phyloP scores from a whole-genome alignment of 2,113 vertebrate genomes.

The Phrynosoma platyrhinos region DNA sequence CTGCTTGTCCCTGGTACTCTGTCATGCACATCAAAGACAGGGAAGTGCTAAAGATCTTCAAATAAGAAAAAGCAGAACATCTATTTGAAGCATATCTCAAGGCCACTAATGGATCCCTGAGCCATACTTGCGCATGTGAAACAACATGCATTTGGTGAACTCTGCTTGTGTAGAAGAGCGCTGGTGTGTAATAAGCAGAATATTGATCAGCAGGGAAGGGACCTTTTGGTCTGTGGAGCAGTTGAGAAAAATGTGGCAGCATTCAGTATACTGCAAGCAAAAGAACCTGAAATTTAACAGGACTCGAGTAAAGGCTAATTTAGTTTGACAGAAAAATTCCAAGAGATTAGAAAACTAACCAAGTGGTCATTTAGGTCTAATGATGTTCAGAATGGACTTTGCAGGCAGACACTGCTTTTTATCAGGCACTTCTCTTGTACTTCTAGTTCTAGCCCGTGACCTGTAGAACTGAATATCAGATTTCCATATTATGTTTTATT shows the following conservation, averaged over 20 bases:
- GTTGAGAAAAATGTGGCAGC: constrained; percentile 45
- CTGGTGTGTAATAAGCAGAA: constrained; percentile 32
- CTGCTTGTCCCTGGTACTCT: neutral
- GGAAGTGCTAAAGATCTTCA: neutral
- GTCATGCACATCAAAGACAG: neutral
- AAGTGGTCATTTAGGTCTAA: constrained; percentile 47
- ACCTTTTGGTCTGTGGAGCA: constrained; percentile 33
- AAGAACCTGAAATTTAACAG: constrained; percentile 41
- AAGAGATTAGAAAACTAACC: constrained; percentile 56
- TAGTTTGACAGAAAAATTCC: constrained; percentile 61
- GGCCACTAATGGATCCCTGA: neutral
- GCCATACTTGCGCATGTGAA: neutral
- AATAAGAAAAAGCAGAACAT: neutral
- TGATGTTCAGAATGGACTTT: neutral
- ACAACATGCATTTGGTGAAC: neutral
- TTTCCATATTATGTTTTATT: neutral
- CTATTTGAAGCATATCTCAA: neutral
- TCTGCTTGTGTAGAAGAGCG: constrained; percentile 34
- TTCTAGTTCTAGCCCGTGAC: neutral
- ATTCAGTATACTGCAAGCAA: constrained; percentile 52
- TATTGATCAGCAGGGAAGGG: constrained; percentile 36
- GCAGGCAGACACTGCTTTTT: constrained; percentile 15
- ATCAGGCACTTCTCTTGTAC: constrained; percentile 28
- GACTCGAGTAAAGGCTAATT: constrained; percentile 53
- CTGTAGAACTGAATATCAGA: constrained; percentile 15